Percentiles rank a stretch among this genome's conserved stretches.
These are phyloP conservation scores for Macroglossus sobrinus DNA, from an alignment of 2,113 vertebrate species.

Conservation along the genomic window DNA sequence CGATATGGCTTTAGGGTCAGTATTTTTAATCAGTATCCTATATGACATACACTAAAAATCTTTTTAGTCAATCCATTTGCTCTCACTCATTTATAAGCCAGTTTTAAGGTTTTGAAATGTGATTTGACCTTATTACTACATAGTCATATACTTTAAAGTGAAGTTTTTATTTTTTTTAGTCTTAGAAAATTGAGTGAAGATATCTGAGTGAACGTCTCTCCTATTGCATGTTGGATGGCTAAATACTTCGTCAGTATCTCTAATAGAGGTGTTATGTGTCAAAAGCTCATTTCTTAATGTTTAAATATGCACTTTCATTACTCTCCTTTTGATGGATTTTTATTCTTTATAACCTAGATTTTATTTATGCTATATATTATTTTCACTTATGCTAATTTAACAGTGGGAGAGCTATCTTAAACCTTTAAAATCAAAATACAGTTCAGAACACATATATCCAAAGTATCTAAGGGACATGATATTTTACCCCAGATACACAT, in stretches of 20 bases:
- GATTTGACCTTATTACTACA: not conserved
- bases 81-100: not conserved
- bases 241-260: not conserved
- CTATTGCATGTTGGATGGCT: not conserved
- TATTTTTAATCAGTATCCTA: not conserved
- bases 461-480: not conserved
- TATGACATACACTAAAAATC: not conserved
- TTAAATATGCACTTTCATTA: not conserved
- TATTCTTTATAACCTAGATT: not conserved
- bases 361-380: not conserved
- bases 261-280: not conserved
- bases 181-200: not conserved
- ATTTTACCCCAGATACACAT: not conserved
- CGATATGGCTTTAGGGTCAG: not conserved
- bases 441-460: not conserved
- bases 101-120: not conserved
- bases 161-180: not conserved
- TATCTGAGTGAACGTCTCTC: not conserved
- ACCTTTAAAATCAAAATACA: not conserved
- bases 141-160: not conserved
- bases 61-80: not conserved
- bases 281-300: not conserved
- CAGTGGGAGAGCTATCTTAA: not conserved
- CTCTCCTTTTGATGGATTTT: not conserved
- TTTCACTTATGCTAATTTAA: not conserved